Conservation (phyloP, 1,140 invertebrate species). For the Cardiocondyla obscurior region DNA sequence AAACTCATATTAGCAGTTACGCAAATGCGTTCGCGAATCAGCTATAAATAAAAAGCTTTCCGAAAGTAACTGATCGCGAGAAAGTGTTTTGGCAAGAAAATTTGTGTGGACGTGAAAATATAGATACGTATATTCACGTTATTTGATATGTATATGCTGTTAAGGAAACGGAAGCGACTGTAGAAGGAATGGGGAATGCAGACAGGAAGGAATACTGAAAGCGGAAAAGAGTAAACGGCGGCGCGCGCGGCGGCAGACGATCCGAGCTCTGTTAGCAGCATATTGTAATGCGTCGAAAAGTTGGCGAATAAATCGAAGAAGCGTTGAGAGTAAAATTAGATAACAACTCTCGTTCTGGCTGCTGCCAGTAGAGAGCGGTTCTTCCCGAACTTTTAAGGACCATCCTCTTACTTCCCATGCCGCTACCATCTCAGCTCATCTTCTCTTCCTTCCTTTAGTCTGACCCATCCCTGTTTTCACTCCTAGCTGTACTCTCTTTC, state of each 20-base stretch:
- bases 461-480: slow-evolving; percentile 13
- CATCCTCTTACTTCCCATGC: slow-evolving; percentile 78
- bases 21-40: neutral
- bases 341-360: slow-evolving; percentile 81
- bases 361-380: slow-evolving; percentile 75
- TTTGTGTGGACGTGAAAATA: neutral
- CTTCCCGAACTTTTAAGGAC: slow-evolving; percentile 83
- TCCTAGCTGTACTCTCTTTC: slow-evolving; percentile 10
- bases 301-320: slow-evolving; percentile 85
- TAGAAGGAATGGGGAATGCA: neutral
- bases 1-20: neutral
- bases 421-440: slow-evolving; percentile 59
- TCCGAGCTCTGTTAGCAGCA: slow-evolving; percentile 81
- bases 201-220: neutral
- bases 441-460: slow-evolving; percentile 31
- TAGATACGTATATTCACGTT: neutral
- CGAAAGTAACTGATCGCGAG: neutral
- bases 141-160: neutral
- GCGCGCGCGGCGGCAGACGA: slow-evolving; percentile 71
- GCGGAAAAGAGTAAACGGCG: slow-evolving; percentile 45
- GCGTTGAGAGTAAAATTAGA: slow-evolving; percentile 85
- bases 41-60: neutral
- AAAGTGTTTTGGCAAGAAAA: neutral
- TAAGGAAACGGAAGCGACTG: slow-evolving; percentile 2
- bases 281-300: slow-evolving; percentile 84